Evolutionary conservation across 1,140 invertebrate species (phyloP).

Genomic region (Campodea augens): DNA sequence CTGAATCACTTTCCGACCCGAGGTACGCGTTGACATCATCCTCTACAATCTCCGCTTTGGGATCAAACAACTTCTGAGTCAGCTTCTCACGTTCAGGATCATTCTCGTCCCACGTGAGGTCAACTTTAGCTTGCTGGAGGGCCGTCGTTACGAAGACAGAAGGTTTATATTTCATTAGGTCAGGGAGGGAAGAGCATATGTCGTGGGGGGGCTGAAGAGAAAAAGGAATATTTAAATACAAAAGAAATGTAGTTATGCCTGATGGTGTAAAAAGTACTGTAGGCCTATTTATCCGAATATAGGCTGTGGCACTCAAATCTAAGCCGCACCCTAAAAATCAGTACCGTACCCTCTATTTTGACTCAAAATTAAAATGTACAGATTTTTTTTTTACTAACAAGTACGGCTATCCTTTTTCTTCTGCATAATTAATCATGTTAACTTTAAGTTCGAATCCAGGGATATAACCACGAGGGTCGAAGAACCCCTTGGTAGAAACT

Average conservation of each 20-base stretch:
- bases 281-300: no score
- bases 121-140: conserved; percentile 75
- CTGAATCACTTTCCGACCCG: conserved; percentile 42
- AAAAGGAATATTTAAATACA: conserved; percentile 6
- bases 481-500: no score
- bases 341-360: no score
- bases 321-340: no score
- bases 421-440: no score
- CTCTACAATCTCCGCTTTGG: conserved; percentile 44
- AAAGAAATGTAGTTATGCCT: neutral
- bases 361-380: no score
- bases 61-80: conserved; percentile 36
- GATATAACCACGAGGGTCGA: no score
- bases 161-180: conserved; percentile 60
- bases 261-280: no score
- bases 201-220: conserved; percentile 46
- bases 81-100: conserved; percentile 53
- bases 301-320: no score
- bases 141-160: conserved; percentile 72
- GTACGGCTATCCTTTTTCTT: no score
- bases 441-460: no score
- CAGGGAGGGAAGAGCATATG: conserved; percentile 49
- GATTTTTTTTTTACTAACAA: no score
- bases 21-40: conserved; percentile 60
- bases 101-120: conserved; percentile 92